A percentile compares a stretch with the other conserved stretches of the same genome.
phyloP scores from a whole-genome alignment of 2,113 vertebrate genomes.

The Apistogramma diplotaenia region DNA sequence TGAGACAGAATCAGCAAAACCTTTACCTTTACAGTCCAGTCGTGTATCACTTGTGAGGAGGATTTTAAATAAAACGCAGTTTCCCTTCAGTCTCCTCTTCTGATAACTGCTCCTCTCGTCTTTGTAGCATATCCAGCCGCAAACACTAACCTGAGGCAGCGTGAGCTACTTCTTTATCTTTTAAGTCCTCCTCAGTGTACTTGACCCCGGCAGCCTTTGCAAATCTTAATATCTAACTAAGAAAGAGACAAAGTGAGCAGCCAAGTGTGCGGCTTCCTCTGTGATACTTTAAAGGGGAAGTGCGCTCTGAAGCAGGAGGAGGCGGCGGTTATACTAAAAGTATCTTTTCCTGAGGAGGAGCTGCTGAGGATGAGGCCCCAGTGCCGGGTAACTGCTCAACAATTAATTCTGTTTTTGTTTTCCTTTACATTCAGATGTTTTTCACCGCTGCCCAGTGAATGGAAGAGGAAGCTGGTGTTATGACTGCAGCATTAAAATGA shows the following conservation, averaged over 20 bases:
- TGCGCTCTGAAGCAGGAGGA: constrained; percentile 27
- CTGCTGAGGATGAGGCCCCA: background rate
- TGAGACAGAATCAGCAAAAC: background rate
- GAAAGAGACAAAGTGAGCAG: background rate
- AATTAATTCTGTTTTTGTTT: background rate
- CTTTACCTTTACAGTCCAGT: constrained; percentile 14
- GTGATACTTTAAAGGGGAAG: constrained; percentile 56
- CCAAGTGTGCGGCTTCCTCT: constrained; percentile 11
- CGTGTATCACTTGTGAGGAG: background rate
- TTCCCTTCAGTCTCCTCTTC: background rate
- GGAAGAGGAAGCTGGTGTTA: background rate
- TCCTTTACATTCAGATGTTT: background rate
- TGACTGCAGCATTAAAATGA: background rate
- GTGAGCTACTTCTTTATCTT: background rate
- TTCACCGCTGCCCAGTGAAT: background rate
- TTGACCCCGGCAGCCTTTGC: background rate
- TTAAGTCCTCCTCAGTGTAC: background rate
- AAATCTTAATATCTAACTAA: background rate
- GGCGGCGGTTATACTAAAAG: background rate
- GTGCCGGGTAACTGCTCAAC: background rate
- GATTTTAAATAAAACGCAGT: background rate
- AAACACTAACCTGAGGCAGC: background rate
- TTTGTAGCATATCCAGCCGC: background rate
- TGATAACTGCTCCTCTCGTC: background rate
- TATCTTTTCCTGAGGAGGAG: constrained; percentile 4